phyloP scores from a whole-genome alignment of 1,140 invertebrate genomes.

The Daktulosphaira vitifoliae region DNA sequence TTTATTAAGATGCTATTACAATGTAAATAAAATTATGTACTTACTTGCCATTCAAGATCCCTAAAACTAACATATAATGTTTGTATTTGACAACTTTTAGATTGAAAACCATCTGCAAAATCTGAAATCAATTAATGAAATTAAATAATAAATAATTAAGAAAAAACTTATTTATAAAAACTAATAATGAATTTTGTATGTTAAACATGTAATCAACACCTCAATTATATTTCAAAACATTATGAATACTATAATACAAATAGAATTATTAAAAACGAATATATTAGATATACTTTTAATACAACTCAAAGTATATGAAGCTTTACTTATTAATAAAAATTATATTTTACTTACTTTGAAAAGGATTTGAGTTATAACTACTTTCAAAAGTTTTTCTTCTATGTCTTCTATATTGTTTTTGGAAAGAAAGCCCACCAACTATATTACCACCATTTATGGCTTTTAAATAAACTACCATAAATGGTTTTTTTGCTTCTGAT shows the following conservation, averaged over 20 bases:
- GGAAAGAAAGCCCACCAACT: constrained; percentile 44
- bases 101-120: background rate
- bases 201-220: no score
- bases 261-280: no score
- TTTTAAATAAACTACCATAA: constrained; percentile 79
- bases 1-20: background rate
- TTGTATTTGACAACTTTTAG: constrained; percentile 65
- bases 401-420: constrained; percentile 46
- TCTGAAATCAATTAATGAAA: background rate
- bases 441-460: constrained; percentile 48
- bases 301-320: no score
- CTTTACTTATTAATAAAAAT: no score
- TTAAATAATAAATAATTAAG: background rate
- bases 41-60: constrained; percentile 80
- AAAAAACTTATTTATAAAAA: no score
- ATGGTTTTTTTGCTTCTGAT: constrained; percentile 73
- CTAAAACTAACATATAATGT: constrained; percentile 84
- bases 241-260: no score
- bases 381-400: constrained; percentile 45
- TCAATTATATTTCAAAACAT: no score
- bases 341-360: constrained; percentile 35
- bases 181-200: no score
- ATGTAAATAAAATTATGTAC: no score
- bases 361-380: constrained; percentile 36
- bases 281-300: no score